Conservation (phyloP, 2,113 vertebrate species). For the Ploceus nigricollis region DNA sequence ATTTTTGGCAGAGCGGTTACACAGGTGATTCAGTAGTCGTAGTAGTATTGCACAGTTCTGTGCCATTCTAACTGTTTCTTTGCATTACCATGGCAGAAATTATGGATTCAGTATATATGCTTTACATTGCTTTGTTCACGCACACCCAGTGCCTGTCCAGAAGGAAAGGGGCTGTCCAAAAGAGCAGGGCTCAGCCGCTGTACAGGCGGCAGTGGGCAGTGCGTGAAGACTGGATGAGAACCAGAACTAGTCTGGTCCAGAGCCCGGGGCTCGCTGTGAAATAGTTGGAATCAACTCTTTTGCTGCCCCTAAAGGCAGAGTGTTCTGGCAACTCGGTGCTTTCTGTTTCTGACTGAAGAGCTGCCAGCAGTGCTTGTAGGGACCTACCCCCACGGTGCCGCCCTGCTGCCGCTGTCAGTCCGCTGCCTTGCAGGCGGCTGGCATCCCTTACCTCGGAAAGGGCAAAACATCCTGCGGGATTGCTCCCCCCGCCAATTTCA, state of each 20-base stretch:
- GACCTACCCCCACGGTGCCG: not conserved
- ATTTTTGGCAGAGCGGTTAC: not conserved
- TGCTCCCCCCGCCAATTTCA: not conserved
- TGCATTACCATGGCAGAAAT: not conserved
- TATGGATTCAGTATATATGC: accelerated
- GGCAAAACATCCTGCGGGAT: not conserved
- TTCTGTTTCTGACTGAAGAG: not conserved
- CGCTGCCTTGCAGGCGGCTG: not conserved
- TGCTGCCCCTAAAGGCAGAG: not conserved
- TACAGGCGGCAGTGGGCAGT: no score
- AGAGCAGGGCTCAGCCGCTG: accelerated
- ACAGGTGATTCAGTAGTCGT: not conserved
- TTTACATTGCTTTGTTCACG: not conserved
- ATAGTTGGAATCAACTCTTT: not conserved
- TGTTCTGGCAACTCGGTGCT: not conserved
- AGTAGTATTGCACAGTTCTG: not conserved
- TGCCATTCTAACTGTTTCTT: not conserved
- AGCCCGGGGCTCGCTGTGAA: not conserved
- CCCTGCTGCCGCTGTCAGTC: not conserved
- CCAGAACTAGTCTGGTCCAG: not conserved
- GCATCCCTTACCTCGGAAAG: not conserved
- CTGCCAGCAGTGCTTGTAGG: not conserved
- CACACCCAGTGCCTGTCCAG: not conserved
- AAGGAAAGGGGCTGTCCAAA: not conserved
- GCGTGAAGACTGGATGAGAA: not conserved